Evolutionary conservation across 2,797 vertebrate species (phyloP), one percentile per base, ranked within the genome.

Genomic region (Sebastolobus altivelis): DNA sequence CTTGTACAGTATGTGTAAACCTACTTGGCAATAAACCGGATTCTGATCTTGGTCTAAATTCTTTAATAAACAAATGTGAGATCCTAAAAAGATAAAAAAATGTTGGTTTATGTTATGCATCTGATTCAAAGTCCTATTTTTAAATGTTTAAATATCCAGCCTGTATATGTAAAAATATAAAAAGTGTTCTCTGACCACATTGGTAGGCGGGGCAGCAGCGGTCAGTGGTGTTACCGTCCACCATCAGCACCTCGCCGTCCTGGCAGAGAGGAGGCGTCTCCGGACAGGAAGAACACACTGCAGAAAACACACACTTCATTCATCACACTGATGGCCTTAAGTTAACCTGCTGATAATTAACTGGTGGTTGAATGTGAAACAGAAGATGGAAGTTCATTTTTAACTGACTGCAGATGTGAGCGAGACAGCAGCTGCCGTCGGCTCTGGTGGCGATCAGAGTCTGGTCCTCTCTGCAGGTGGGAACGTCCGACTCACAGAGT

Each of bases 121-220:
- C 49, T 52, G n/a, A 18, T 46, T 46, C 16, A 18, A 46, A 46
- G 18, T 60, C 14, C 8, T 33, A 27, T 14, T n/a, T 25, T 25
- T n/a, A n/a, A n/a, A 59, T 31, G 69, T 49, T 61, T 4, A 49
- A 62, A 62, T 37, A 14, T 38, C 18, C 8, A 37, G 20, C 27
- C 29, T 31, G 63, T 43, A n/a, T 7, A 43, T 54, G n/a, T 22
- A 25, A 20, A 38, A 25, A 56, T 58, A 43, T 1, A 22, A 56
- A 20, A 3, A n/a, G 13, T 76, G 71, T 78, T 38, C 29, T 75
- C 97, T 97, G 87, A 99, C 98, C 94, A 67, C 98, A 99, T 14
- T 96, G 95, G 85, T 98, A 99, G 31, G 88, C 65, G 22, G 98
- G 98, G 73, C 98, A 99, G 94, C 98, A 99, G 68, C 93, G 96